phyloP scores from a whole-genome alignment of 2,113 vertebrate genomes.

The Colaptes auratus region DNA sequence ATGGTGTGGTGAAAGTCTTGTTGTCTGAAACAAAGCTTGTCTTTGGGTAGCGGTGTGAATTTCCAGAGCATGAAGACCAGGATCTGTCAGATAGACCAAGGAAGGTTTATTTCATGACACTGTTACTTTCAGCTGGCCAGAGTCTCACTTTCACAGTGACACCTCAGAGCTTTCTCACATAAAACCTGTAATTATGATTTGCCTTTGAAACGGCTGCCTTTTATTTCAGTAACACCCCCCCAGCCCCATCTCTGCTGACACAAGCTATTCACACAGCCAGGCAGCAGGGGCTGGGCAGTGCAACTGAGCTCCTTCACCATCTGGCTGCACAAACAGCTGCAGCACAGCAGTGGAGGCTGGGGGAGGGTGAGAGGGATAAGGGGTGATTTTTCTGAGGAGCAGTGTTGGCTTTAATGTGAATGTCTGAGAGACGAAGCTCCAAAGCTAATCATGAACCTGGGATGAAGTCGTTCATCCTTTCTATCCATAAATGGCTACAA shows the following conservation, averaged over 20 bases:
- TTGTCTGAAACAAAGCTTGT: neutral
- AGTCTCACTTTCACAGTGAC: neutral
- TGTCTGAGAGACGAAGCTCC: neutral
- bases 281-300: neutral
- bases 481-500: neutral
- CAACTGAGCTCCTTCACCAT: conserved; percentile 9
- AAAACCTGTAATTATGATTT: neutral
- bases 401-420: neutral
- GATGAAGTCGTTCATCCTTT: neutral
- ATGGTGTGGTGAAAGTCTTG: neutral
- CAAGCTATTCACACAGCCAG: neutral
- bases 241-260: neutral
- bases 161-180: neutral
- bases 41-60: neutral
- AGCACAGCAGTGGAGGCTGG: neutral
- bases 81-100: neutral
- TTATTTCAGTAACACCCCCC: neutral
- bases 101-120: neutral
- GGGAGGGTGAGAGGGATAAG: neutral
- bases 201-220: neutral
- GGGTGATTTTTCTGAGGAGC: neutral
- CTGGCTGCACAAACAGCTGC: conserved; percentile 57
- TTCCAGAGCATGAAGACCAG: accelerated
- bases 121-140: neutral
- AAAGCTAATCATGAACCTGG: neutral